These are phyloP conservation scores for Lophotriccus pileatus DNA, from an alignment of 2,797 vertebrate species.

Conservation along the genomic window DNA sequence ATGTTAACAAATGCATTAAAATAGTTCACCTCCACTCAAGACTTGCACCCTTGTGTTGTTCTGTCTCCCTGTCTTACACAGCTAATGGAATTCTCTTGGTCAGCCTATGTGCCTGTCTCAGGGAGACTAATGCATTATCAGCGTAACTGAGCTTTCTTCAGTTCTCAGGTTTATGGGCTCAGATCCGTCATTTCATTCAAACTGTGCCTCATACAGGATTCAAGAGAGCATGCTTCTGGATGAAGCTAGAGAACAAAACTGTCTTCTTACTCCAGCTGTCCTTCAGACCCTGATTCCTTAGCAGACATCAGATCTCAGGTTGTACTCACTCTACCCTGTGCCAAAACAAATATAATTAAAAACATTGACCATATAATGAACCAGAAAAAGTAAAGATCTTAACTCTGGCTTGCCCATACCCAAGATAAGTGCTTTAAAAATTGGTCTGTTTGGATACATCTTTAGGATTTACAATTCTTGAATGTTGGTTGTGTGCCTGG, in stretches of 20 bases:
- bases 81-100: not conserved
- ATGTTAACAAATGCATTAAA: not conserved
- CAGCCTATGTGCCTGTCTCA: not conserved
- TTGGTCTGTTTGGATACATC: not conserved
- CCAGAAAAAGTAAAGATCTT: not conserved
- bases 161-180: not conserved
- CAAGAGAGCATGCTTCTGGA: not conserved
- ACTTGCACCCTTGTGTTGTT: not conserved
- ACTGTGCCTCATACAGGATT: not conserved
- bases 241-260: not conserved
- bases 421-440: not conserved
- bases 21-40: not conserved
- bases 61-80: accelerated
- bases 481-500: not conserved
- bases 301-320: not conserved
- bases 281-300: not conserved
- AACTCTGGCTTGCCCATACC: not conserved
- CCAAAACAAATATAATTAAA: constrained; percentile 13
- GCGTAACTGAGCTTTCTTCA: not conserved
- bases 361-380: not conserved
- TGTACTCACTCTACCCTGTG: not conserved
- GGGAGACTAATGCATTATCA: not conserved
- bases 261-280: not conserved
- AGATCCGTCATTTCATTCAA: not conserved
- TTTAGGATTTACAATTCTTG: not conserved